phyloP scores from a whole-genome alignment of 2,797 vertebrate genomes.

The Syngnathus rostellatus region DNA sequence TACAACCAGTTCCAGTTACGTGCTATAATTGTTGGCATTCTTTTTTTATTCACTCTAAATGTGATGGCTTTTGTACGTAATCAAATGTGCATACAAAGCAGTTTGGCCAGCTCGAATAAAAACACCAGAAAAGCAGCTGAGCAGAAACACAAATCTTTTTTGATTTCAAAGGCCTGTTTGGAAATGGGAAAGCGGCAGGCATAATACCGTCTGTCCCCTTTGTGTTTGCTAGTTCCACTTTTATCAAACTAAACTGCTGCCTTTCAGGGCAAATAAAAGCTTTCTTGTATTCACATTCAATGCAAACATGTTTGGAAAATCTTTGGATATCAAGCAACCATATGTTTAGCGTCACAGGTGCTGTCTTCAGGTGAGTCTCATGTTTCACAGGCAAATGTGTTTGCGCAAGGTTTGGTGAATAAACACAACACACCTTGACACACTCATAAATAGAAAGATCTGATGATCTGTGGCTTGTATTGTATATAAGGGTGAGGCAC shows the following conservation, averaged over 20 bases:
- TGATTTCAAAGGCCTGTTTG: background rate
- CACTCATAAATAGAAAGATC: constrained; percentile 17
- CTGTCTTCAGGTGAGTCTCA: constrained; percentile 25
- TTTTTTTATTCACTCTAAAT: background rate
- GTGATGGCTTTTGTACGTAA: background rate
- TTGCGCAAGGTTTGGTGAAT: constrained; percentile 32
- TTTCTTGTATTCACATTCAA: background rate
- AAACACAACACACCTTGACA: constrained; percentile 14
- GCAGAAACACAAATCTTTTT: background rate
- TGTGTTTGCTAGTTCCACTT: background rate
- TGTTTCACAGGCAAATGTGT: constrained; percentile 51
- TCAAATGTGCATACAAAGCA: background rate
- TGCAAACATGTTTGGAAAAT: background rate
- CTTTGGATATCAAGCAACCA: background rate
- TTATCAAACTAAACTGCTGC: background rate
- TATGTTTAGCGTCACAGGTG: constrained; percentile 32
- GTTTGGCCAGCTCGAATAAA: background rate
- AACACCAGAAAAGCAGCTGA: background rate
- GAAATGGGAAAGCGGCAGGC: background rate
- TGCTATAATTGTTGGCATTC: background rate
- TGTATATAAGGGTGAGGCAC: constrained; percentile 54
- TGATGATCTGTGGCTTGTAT: constrained; percentile 40
- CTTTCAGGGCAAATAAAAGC: background rate
- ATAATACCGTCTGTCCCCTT: background rate
- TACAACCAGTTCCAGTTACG: too few species aligned